Evolutionary conservation across 2,888 invertebrate species (phyloP).

Genomic region (Willowsia nigromaculata): DNA sequence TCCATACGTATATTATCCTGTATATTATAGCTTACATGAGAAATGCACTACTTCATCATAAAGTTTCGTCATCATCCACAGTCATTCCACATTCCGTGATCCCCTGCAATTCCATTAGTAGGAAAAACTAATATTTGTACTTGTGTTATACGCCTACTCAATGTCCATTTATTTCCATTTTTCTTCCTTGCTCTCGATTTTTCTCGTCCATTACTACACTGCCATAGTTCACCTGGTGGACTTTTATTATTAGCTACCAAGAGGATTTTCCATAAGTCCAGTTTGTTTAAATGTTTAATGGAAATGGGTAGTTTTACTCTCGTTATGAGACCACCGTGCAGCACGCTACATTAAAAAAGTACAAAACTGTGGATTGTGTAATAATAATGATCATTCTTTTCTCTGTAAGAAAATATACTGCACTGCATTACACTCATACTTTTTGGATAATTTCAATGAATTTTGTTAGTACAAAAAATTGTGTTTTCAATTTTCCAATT

Average conservation of each 20-base stretch:
- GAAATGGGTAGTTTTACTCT: background rate
- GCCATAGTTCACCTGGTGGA: background rate
- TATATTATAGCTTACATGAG: background rate
- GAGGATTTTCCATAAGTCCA: background rate
- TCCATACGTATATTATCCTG: too few species aligned
- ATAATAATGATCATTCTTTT: background rate
- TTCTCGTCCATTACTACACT: background rate
- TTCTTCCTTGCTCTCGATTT: background rate
- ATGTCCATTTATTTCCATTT: conserved; percentile 3
- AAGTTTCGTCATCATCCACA: background rate
- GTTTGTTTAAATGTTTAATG: conserved; percentile 17
- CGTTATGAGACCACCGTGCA: background rate
- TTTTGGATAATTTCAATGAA: too few species aligned
- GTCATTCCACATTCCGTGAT: background rate
- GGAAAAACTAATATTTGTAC: background rate
- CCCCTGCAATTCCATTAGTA: conserved; percentile 11
- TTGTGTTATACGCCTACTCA: background rate
- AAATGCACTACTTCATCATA: background rate
- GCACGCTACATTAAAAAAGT: background rate
- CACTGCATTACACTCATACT: too few species aligned
- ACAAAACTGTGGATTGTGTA: background rate
- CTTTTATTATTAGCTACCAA: background rate
- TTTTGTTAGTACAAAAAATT: too few species aligned
- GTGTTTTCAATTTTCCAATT: background rate
- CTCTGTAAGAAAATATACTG: background rate